Percentiles rank a stretch among this genome's conserved stretches.
Evolutionary conservation across 2,888 invertebrate species (phyloP).

Genomic region (Halictus quadricinctus): DNA sequence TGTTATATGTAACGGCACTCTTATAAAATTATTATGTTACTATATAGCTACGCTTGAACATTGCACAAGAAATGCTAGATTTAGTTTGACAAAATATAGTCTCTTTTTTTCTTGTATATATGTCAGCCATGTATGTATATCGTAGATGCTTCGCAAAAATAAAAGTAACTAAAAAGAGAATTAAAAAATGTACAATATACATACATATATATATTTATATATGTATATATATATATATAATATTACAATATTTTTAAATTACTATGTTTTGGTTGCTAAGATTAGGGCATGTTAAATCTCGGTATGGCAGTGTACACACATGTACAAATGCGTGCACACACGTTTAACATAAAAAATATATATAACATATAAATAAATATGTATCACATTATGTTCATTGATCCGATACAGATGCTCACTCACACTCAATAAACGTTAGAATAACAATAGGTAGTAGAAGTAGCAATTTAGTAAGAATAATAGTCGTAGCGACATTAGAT

Average conservation of each 20-base stretch:
- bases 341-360: constrained; percentile 64
- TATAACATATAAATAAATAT: constrained; percentile 74
- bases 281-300: constrained; percentile 30
- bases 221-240: constrained; percentile 8
- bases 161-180: constrained; percentile 36
- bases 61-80: constrained; percentile 66
- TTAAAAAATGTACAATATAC: constrained; percentile 36
- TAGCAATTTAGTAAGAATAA: constrained; percentile 37
- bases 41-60: constrained; percentile 57
- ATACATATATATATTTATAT: not conserved
- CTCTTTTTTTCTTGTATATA: constrained; percentile 48
- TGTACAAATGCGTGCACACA: constrained; percentile 44
- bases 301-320: constrained; percentile 53
- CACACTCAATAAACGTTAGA: constrained; percentile 55
- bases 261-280: constrained; percentile 38
- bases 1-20: constrained; percentile 31
- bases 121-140: constrained; percentile 41
- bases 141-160: constrained; percentile 29
- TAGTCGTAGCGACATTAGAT: constrained; percentile 48
- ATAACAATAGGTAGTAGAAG: constrained; percentile 51
- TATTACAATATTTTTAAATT: constrained; percentile 31
- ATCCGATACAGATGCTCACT: constrained; percentile 42
- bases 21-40: constrained; percentile 58
- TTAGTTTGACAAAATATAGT: constrained; percentile 65
- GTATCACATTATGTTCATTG: constrained; percentile 71